Evolutionary conservation across 2,888 invertebrate species (phyloP), one percentile per base, ranked within the genome.

Genomic region (Oscheius sp.): DNA sequence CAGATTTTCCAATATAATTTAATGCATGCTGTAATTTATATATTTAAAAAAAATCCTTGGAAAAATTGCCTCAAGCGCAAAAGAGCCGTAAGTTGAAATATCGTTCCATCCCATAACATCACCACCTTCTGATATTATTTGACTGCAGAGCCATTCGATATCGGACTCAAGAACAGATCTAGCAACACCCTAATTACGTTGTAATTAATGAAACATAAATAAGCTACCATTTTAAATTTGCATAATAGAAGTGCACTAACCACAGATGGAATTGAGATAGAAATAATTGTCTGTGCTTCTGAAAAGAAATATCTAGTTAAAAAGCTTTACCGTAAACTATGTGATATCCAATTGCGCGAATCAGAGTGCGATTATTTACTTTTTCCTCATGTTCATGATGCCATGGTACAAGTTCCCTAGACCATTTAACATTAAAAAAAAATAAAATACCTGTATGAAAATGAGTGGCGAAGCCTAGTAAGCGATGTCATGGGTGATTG

Each of bases 371-470:
- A 57, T 84, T 76, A 58, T 76, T 75, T 20, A 73, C 64, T 0
- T 70, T 69, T n/a, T 71, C 64, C 5, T 69, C 71, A 34, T 78
- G 75, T 27, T 55, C 72, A n/a, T 79, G 67, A 57, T 79, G 78
- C 84, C 84, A 84, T 2, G 84, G 84, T 3, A 84, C 71, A 12
- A 84, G 75, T 65, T 84, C 84, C 3, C 84, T 73, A 67, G 66
- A 82, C 27, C 58, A 72, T 25, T 66, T 64, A 10, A 39, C 37
- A 68, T 78, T 69, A 20, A 61, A 39, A 64, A n/a, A 42, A 10
- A 23, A 23, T 25, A 31, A 31, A 55, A 29, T n/a, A 72, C 73
- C 73, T 72, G 57, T 80, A 80, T 6, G 80, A 80, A 57, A 68
- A 75, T 8, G 74, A 73, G 29, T 75, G 69, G 1, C 75, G 71